Base-by-base conservation (phyloP, 2,888 invertebrate genomes). In the Thecophora atra region DNA sequence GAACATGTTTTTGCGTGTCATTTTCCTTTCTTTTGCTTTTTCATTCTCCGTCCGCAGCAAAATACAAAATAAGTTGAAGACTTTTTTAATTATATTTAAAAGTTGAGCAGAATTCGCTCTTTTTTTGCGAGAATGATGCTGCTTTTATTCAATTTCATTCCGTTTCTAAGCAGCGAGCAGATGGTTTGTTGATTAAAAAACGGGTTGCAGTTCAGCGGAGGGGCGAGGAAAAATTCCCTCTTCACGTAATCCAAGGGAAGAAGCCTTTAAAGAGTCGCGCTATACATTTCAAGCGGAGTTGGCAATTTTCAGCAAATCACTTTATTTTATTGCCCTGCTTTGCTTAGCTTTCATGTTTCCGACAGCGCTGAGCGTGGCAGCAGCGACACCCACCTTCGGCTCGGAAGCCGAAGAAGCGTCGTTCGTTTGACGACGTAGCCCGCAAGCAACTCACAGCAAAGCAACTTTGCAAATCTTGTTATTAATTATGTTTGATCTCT, bases 401-500 rank as follows among this genome's bases (percentile, higher is more conserved):
- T 37, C 37, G 11, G 37, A 11, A 37, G 37, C n/a, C n/a, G n/a
- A n/a, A n/a, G n/a, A n/a, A n/a, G n/a, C n/a, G n/a, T n/a, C n/a
- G n/a, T n/a, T n/a, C n/a, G n/a, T n/a, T n/a, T 19, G 19, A n/a
- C 17, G 17, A 30, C 62, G 17, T n/a, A 42, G 19, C 28, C 56
- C 13, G 56, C 24, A 60, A 60, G 24, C 28, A 47, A 42, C 24
- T 58, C 44, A 67, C 56, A 54, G 56, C 24, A 26, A 44, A 68
- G 68, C 68, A 42, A 58, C 26, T 66, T 66, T 8, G 3, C 17
- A 52, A 66, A 47, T 68, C 42, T 56, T 56, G 56, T 56, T 56
- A 21, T 56, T 68, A 68, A 58, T 68, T 68, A 68, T 26, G 58
- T 68, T 68, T 56, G 44, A 68, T 21, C 44, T 68, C 24, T 37